Evolutionary conservation across 92 coral and sea anemone genomes (phyloP), one percentile per base, ranked within the genome.

Genomic region (Muricea muricata): DNA sequence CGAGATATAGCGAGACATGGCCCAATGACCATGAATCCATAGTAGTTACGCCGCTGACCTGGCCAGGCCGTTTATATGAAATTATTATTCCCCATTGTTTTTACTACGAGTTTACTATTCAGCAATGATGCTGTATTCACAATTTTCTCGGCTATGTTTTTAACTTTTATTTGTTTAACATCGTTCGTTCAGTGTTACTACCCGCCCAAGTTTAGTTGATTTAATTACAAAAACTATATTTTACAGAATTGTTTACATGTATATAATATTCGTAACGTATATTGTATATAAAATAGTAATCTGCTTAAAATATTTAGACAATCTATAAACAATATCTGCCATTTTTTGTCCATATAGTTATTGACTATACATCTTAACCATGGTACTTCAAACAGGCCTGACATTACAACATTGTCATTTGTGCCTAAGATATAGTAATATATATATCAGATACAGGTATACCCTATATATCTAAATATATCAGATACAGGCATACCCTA

Each of bases 301-400:
- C 42, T 57, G 83, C 47, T 32, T 78, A 78, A 50, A 76, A 78
- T 33, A 78, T 78, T 78, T 13, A 11, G 47, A 76, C 81, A 76
- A 46, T 75, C 65, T 47, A 75, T 74, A 47, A 75, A 75, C 81
- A 75, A 75, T 75, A 11, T 47, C 45, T 33, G 13, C 12, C 13
- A 48, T 46, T 47, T 12, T 20, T 42, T 46, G 50, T 8, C 5
- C 12, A 73, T 23, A 39, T 39, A 46, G 14, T 4, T 46, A 73
- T 73, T 41, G 4, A 37, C 42, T 12, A 28, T 26, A 10, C 65
- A 45, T n/a, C 25, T 75, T 48, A 46, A 25, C 39, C 1, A 32
- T 41, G 65, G 65, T 45, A 42, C 20, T 55, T 52, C 24, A 32
- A 52, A 20, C 18, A 17, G 60, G 60, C 50, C 14, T 45, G 50